Evolutionary conservation across 2,113 vertebrate genomes (phyloP), one percentile per base, ranked within the genome.

Genomic region (Pelvicachromis taeniatus): DNA sequence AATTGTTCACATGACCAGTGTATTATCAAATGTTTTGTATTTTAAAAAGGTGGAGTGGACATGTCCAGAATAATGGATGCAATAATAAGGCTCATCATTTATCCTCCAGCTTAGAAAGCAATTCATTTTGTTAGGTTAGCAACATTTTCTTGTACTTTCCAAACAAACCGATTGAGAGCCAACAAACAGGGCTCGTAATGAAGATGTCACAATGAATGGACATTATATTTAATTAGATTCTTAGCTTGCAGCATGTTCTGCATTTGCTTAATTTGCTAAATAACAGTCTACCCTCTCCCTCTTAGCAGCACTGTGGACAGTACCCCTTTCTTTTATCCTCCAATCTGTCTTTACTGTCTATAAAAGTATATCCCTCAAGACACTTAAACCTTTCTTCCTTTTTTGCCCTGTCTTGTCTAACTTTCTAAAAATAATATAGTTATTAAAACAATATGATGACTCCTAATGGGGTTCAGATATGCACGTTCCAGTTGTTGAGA

Each of bases 401-500:
- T 70, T 23, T 82, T 58, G 9, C n/a, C 29, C 26, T 48, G 42
- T 19, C 9, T 55, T 86, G 21, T 12, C 35, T 7, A 21, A 16
- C 48, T 21, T 61, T 81, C 29, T 70, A 59, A 23, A 68, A 81
- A 86, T 48, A 75, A 68, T 56, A 63, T 38, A 73, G n/a, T 65
- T 56, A 79, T 70, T 85, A 77, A 80, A 54, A 77, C 56, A 82
- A 40, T 70, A 53, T 81, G 80, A 23, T 83, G 77, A 84, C 40
- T 42, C 35, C 53, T 81, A 84, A 85, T 83, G 87, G 83, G 82
- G 78, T 87, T 91, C 80, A 70, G 63, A 89, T 83, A 50, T 90
- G 77, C 80, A 58, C 58, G 85, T 86, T 85, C 84, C 94, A 94
- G 91, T 95, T 95, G 94, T 94, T 86, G 54, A 81, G 94, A 94